Conservation (phyloP, 30 jellyfish, hydroid and myxozoan species). For the Pelagia noctiluca region DNA sequence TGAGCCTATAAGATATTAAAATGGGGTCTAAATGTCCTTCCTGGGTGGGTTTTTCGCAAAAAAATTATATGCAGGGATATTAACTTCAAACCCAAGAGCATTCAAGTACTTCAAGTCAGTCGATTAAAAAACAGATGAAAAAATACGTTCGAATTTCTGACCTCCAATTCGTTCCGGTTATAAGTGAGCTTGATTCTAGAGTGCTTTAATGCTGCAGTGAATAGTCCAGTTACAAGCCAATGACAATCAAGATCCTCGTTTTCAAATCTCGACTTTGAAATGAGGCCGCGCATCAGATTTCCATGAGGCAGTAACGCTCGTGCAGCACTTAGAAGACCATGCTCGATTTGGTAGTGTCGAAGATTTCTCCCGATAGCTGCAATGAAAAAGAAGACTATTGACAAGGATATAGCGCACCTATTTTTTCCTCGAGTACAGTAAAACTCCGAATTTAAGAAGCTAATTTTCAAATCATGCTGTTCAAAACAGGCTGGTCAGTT, state of each 20-base stretch:
- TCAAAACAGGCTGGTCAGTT: too few species aligned
- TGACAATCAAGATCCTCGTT: conserved; percentile 23
- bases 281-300: conserved; percentile 37
- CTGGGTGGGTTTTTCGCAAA: too few species aligned
- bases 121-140: too few species aligned
- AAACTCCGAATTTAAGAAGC: too few species aligned
- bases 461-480: too few species aligned
- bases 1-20: too few species aligned
- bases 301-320: conserved; percentile 63
- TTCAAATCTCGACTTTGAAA: conserved; percentile 19
- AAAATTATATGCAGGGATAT: too few species aligned
- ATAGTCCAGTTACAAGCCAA: conserved; percentile 58
- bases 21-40: too few species aligned
- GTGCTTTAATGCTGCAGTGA: conserved; percentile 45
- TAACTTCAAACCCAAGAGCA: too few species aligned
- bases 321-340: conserved; percentile 63
- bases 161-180: conserved; percentile 72
- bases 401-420: too few species aligned
- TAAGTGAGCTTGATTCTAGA: conserved; percentile 59
- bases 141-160: neutral
- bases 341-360: conserved; percentile 46
- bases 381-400: neutral
- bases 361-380: conserved; percentile 41
- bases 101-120: too few species aligned
- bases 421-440: too few species aligned